phyloP scores from a whole-genome alignment of 1,140 invertebrate genomes.

The Papilio helenus region DNA sequence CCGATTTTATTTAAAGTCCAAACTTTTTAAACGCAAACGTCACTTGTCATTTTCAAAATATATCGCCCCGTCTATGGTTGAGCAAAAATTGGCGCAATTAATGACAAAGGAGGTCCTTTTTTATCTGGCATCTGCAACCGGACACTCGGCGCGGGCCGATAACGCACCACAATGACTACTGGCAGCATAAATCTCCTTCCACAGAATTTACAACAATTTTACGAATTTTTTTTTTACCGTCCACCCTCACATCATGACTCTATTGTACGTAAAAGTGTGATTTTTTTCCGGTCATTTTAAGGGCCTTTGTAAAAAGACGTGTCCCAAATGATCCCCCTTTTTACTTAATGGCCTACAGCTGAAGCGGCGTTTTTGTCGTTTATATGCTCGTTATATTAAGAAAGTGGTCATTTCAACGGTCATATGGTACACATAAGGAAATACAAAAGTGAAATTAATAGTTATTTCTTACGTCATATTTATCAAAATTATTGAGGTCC shows the following conservation, averaged over 20 bases:
- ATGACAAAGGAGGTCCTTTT: slow-evolving; percentile 49
- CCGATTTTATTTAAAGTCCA: neutral
- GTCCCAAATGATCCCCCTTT: slow-evolving; percentile 65
- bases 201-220: slow-evolving; percentile 71
- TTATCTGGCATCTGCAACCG: slow-evolving; percentile 69
- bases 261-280: slow-evolving; percentile 63
- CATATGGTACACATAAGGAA: neutral
- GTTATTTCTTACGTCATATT: too few species aligned
- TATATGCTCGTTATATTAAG: slow-evolving; percentile 49
- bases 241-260: slow-evolving; percentile 69
- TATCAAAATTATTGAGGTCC: too few species aligned
- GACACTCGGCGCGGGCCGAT: slow-evolving; percentile 55
- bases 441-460: neutral
- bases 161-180: slow-evolving; percentile 64
- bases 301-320: slow-evolving; percentile 73
- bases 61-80: slow-evolving; percentile 37
- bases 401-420: slow-evolving; percentile 50
- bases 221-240: slow-evolving; percentile 65
- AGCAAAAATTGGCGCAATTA: slow-evolving; percentile 39
- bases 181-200: slow-evolving; percentile 71
- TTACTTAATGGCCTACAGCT: slow-evolving; percentile 69
- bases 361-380: slow-evolving; percentile 56
- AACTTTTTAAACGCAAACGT: neutral
- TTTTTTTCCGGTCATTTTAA: slow-evolving; percentile 77
- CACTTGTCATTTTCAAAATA: slow-evolving; percentile 24